These are phyloP conservation scores for Zele albiditarsus DNA, from an alignment of 2,888 invertebrate genomes.

Conservation along the genomic window DNA sequence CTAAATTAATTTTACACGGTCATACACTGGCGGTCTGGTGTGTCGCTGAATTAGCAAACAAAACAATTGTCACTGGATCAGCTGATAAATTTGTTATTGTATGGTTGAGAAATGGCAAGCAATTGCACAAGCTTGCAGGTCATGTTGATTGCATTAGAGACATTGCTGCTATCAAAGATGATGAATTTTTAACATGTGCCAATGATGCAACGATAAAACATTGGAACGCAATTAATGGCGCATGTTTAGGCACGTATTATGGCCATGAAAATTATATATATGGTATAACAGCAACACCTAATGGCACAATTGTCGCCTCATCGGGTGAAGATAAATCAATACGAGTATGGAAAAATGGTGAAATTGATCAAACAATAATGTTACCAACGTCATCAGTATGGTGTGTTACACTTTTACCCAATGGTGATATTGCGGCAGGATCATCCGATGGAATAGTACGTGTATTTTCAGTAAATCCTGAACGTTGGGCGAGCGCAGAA, in stretches of 20 bases:
- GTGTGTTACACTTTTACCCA: slow-evolving; percentile 85
- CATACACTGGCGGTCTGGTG: slow-evolving; percentile 93
- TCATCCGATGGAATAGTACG: slow-evolving; percentile 85
- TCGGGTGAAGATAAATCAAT: slow-evolving; percentile 93
- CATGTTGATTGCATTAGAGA: slow-evolving; percentile 95
- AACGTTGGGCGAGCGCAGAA: slow-evolving; percentile 80
- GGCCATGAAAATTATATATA: slow-evolving; percentile 95
- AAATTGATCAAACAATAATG: slow-evolving; percentile 79
- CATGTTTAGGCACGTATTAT: slow-evolving; percentile 83
- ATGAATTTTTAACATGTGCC: slow-evolving; percentile 89
- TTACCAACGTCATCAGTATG: slow-evolving; percentile 93
- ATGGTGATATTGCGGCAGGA: slow-evolving; percentile 93
- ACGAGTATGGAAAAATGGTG: slow-evolving; percentile 83
- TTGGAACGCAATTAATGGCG: slow-evolving; percentile 86
- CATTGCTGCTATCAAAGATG: slow-evolving; percentile 80
- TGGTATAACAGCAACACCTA: slow-evolving; percentile 69
- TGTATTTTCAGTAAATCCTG: slow-evolving; percentile 85
- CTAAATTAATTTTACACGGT: slow-evolving; percentile 78
- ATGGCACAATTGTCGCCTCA: slow-evolving; percentile 81
- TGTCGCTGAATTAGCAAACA: slow-evolving; percentile 76
- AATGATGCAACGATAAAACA: slow-evolving; percentile 92
- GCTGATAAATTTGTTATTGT: slow-evolving; percentile 93
- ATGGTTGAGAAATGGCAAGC: slow-evolving; percentile 82
- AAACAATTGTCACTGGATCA: slow-evolving; percentile 86
- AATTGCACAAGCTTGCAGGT: slow-evolving; percentile 75